phyloP scores from a whole-genome alignment of 2,113 vertebrate species.

The Upupa epops region DNA sequence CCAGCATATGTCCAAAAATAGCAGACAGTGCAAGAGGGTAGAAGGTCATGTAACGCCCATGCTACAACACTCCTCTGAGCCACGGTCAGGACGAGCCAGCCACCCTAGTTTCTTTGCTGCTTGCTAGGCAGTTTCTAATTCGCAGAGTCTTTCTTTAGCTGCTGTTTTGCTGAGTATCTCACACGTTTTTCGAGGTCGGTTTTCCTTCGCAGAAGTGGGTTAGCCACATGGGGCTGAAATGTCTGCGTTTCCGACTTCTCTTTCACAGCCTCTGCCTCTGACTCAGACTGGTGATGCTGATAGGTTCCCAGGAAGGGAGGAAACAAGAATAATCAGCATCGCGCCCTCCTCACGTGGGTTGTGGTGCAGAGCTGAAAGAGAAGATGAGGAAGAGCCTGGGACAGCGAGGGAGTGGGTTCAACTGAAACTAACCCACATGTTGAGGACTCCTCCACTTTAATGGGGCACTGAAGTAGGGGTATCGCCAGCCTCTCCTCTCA shows the following conservation, averaged over 20 bases:
- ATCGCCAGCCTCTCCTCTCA: constrained; percentile 37
- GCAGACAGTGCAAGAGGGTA: constrained; percentile 45
- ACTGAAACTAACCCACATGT: constrained; percentile 46
- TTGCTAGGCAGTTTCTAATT: constrained; percentile 21
- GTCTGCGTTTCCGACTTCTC: not conserved
- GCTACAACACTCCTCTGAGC: not conserved
- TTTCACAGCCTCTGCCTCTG: constrained; percentile 21
- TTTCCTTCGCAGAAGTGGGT: not conserved
- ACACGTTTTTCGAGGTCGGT: not conserved
- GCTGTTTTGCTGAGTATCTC: constrained; percentile 13
- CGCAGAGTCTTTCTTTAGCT: not conserved
- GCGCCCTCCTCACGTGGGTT: constrained; percentile 40
- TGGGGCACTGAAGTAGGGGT: not conserved
- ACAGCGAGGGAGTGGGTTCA: not conserved
- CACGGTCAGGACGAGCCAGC: not conserved
- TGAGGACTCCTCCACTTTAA: constrained; percentile 18
- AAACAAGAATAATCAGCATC: constrained; percentile 60
- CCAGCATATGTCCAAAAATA: constrained; percentile 58
- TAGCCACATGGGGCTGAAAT: not conserved
- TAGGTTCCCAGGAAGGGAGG: constrained; percentile 41
- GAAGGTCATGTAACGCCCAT: constrained; percentile 46
- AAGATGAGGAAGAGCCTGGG: constrained; percentile 25
- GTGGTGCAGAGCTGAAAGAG: constrained; percentile 37
- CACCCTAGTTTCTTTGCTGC: not conserved
- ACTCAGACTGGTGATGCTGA: constrained; percentile 47